Evolutionary conservation across 2,888 invertebrate genomes (phyloP).

Genomic region (Agrilus mali): DNA sequence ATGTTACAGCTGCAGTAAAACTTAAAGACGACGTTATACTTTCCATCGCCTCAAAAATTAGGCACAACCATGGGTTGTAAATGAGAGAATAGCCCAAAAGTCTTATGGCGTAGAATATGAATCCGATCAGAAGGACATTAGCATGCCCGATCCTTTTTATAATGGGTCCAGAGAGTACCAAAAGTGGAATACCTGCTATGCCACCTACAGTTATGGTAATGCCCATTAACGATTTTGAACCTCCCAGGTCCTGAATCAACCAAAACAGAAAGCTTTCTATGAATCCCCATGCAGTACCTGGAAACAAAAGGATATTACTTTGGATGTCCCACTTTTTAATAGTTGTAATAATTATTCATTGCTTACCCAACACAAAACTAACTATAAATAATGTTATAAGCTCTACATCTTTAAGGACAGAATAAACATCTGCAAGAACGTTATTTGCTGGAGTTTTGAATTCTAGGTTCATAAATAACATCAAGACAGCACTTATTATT

Average conservation of each 20-base stretch:
- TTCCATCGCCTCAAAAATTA: slow-evolving; percentile 66
- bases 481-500: slow-evolving; percentile 50
- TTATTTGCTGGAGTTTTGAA: slow-evolving; percentile 64
- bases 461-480: slow-evolving; percentile 60
- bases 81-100: slow-evolving; percentile 62
- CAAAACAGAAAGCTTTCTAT: slow-evolving; percentile 73
- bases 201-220: slow-evolving; percentile 69
- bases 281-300: slow-evolving; percentile 73
- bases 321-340: neutral
- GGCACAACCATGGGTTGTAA: slow-evolving; percentile 62
- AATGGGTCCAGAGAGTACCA: slow-evolving; percentile 66
- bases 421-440: slow-evolving; percentile 53
- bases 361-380: slow-evolving; percentile 57
- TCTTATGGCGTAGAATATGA: slow-evolving; percentile 61
- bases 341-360: slow-evolving; percentile 2
- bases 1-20: slow-evolving; percentile 66
- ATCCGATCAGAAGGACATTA: slow-evolving; percentile 64
- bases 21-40: slow-evolving; percentile 63
- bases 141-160: slow-evolving; percentile 61
- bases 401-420: slow-evolving; percentile 55
- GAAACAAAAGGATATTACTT: slow-evolving; percentile 14
- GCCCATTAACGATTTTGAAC: slow-evolving; percentile 64
- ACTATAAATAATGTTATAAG: slow-evolving; percentile 59
- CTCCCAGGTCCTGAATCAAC: slow-evolving; percentile 66
- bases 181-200: slow-evolving; percentile 59